These are phyloP conservation scores for Drosophila sp. DNA, from an alignment of 1,140 invertebrate species.

Conservation along the genomic window DNA sequence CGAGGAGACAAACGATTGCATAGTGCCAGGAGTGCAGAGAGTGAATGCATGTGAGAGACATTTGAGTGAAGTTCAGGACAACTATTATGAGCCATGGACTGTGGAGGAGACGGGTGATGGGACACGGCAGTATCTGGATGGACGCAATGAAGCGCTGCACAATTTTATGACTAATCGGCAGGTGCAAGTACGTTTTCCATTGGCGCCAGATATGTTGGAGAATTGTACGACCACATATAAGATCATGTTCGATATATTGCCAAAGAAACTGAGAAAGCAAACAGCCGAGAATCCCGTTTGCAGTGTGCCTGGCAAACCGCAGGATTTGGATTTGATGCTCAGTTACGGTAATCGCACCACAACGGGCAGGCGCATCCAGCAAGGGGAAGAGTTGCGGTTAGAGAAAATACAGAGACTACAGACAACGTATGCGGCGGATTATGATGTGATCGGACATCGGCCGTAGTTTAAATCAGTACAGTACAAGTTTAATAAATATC, in stretches of 20 bases:
- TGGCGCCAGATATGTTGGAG: slow-evolving; percentile 9
- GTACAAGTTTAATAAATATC: neutral
- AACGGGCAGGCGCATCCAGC: slow-evolving; percentile 7
- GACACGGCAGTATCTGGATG: slow-evolving; percentile 5
- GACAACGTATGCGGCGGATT: slow-evolving; percentile 30
- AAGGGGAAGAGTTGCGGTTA: neutral
- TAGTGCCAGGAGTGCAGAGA: slow-evolving; percentile 20
- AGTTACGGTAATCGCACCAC: slow-evolving; percentile 38
- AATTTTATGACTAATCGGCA: slow-evolving; percentile 4
- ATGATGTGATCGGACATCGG: neutral
- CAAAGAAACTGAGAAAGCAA: neutral
- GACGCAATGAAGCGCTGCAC: slow-evolving; percentile 9
- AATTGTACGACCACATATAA: slow-evolving; percentile 37
- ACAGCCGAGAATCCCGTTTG: neutral
- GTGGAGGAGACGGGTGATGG: neutral
- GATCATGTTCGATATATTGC: slow-evolving; percentile 25
- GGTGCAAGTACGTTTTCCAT: slow-evolving; percentile 22
- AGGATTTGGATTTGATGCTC: slow-evolving; percentile 17
- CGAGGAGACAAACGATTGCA: slow-evolving; percentile 9
- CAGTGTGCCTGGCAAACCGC: neutral
- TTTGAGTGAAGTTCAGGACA: neutral
- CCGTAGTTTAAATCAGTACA: neutral
- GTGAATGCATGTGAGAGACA: slow-evolving; percentile 16
- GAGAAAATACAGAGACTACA: slow-evolving; percentile 10
- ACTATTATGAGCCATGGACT: neutral